These are phyloP conservation scores for Euplexia lucipara DNA, from an alignment of 2,888 invertebrate genomes.

Conservation along the genomic window DNA sequence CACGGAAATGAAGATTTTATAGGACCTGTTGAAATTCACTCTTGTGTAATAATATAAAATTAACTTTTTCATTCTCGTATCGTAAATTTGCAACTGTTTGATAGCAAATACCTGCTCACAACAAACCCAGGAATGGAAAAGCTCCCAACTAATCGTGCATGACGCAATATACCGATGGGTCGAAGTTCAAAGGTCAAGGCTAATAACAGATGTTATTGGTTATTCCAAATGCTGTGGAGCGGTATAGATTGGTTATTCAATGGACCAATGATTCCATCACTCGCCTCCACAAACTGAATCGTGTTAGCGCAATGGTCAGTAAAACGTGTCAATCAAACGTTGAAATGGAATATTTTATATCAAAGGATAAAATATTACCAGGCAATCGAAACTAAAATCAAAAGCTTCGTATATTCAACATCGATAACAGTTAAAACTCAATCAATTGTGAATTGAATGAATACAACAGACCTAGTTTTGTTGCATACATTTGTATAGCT, in stretches of 20 bases:
- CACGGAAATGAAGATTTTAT: too few species aligned
- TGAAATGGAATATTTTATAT: slow-evolving; percentile 13
- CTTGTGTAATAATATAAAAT: too few species aligned
- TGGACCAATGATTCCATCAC: slow-evolving; percentile 4
- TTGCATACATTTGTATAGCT: neutral
- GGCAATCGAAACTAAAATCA: neutral
- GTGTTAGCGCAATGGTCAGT: slow-evolving; percentile 2
- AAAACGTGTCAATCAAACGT: slow-evolving; percentile 21
- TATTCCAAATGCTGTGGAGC: slow-evolving; percentile 15
- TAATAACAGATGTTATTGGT: slow-evolving; percentile 20
- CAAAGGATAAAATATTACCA: neutral
- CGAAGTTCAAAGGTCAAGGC: slow-evolving; percentile 10
- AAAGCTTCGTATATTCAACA: neutral
- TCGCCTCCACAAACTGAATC: neutral
- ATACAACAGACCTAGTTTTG: neutral
- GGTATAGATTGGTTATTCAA: slow-evolving; percentile 11
- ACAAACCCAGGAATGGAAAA: neutral
- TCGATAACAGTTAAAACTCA: slow-evolving; percentile 8
- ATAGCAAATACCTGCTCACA: neutral
- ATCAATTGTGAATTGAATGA: neutral
- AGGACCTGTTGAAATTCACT: too few species aligned
- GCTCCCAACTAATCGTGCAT: slow-evolving; percentile 10
- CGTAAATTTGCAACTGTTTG: neutral
- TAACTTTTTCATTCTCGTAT: slow-evolving; percentile 19
- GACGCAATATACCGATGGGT: neutral